Percentiles rank a stretch among this genome's conserved stretches.
Conservation (phyloP, 2,888 invertebrate genomes). For the Gymnosoma rotundatum region DNA sequence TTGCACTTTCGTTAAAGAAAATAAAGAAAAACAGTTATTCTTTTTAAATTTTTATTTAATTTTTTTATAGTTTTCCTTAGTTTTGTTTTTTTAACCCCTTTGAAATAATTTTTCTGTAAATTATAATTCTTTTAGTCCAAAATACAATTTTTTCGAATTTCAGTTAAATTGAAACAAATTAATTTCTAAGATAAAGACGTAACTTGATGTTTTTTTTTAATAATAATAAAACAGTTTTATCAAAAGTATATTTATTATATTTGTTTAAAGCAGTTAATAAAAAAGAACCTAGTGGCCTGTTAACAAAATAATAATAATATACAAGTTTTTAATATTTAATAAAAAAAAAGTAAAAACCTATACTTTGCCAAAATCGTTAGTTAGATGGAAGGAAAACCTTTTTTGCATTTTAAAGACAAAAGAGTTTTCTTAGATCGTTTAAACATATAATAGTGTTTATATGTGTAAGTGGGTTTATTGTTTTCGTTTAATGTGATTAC, state of each 20-base stretch:
- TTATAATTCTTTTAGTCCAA: slow-evolving; percentile 41
- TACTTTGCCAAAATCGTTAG: slow-evolving; percentile 36
- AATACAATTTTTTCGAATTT: slow-evolving; percentile 33
- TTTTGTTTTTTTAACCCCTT: slow-evolving; percentile 14
- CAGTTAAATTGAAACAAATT: slow-evolving; percentile 34
- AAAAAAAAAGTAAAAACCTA: slow-evolving; percentile 35
- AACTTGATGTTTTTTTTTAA: slow-evolving; percentile 8
- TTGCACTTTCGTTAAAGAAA: no score
- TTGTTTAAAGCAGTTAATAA: slow-evolving; percentile 18
- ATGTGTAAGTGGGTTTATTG: slow-evolving; percentile 12
- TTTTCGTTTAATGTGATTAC: slow-evolving; percentile 23
- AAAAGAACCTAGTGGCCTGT: slow-evolving; percentile 8
- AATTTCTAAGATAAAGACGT: slow-evolving; percentile 25
- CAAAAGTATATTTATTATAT: slow-evolving; percentile 20
- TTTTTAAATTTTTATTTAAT: slow-evolving; percentile 28
- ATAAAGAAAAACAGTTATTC: neutral
- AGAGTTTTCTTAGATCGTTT: slow-evolving; percentile 17
- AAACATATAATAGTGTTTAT: slow-evolving; percentile 34
- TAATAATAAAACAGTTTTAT: slow-evolving; percentile 40
- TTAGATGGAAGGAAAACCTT: slow-evolving; percentile 16
- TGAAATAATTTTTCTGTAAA: slow-evolving; percentile 35
- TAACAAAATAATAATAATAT: slow-evolving; percentile 18
- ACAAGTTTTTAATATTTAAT: slow-evolving; percentile 7
- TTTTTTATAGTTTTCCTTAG: slow-evolving; percentile 17
- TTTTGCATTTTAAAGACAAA: slow-evolving; percentile 29